These are phyloP conservation scores for Oasisia sp. DNA, from an alignment of 2,888 invertebrate genomes.

Conservation along the genomic window DNA sequence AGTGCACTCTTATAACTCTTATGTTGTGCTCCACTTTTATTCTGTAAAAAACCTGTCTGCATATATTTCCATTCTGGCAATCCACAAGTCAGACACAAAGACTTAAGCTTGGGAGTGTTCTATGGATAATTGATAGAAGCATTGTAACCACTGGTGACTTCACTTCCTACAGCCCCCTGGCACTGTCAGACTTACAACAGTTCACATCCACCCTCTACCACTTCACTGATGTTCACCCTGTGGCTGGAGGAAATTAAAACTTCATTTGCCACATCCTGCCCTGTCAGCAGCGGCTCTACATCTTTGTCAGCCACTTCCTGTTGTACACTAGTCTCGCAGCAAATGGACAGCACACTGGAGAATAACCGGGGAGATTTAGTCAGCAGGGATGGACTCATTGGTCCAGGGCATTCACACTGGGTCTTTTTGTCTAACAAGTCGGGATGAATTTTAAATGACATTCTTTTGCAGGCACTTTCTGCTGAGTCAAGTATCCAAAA, in stretches of 20 bases:
- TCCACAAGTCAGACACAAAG: background rate
- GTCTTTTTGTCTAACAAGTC: background rate
- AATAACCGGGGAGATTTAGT: background rate
- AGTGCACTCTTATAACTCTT: background rate
- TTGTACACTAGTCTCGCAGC: too few species aligned
- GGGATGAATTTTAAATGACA: conserved; percentile 1
- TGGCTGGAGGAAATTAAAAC: background rate
- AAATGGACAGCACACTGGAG: background rate
- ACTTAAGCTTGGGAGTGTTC: too few species aligned
- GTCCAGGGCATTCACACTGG: background rate
- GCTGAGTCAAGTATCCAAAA: background rate
- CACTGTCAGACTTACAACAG: background rate
- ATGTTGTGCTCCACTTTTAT: background rate
- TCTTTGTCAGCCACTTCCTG: background rate
- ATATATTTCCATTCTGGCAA: background rate
- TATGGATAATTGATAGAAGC: too few species aligned
- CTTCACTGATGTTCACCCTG: background rate
- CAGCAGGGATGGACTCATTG: background rate
- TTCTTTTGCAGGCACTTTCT: background rate
- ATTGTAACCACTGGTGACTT: background rate
- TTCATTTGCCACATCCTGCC: background rate
- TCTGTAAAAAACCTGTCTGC: background rate
- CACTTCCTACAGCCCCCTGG: background rate
- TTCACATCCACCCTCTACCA: background rate
- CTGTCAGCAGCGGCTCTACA: background rate